Percentiles rank a stretch among this genome's conserved stretches.
These are phyloP conservation scores for Campaea margaritaria DNA, from an alignment of 2,888 invertebrate species.

Conservation along the genomic window DNA sequence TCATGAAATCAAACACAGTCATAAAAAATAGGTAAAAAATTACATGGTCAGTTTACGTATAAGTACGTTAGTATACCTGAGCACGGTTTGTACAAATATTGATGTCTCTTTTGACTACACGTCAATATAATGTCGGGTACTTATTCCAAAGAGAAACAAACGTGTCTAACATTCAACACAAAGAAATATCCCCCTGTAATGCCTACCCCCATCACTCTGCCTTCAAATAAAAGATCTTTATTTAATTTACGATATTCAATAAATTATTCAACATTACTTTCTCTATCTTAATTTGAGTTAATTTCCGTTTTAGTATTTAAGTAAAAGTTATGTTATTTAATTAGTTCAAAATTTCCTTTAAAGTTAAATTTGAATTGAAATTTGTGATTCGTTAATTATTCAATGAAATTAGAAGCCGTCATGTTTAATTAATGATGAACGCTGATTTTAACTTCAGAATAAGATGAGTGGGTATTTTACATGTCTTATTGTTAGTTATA, in stretches of 20 bases:
- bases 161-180: slow-evolving; percentile 21
- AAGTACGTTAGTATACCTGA: too few relatives aligned
- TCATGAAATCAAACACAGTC: neutral
- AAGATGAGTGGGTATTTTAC: neutral
- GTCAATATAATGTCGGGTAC: slow-evolving; percentile 25
- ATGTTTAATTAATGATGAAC: slow-evolving; percentile 9
- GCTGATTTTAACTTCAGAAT: neutral
- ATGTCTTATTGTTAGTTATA: neutral
- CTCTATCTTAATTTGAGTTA: slow-evolving; percentile 18
- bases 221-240: slow-evolving; percentile 10
- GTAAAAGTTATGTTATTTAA: slow-evolving; percentile 29
- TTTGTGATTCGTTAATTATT: slow-evolving; percentile 28
- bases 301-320: slow-evolving; percentile 16
- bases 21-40: neutral
- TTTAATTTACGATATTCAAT: slow-evolving; percentile 11
- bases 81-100: neutral
- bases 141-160: slow-evolving; percentile 14
- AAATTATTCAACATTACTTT: slow-evolving; percentile 9
- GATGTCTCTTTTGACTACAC: slow-evolving; percentile 13
- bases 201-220: slow-evolving; percentile 4
- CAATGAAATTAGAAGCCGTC: slow-evolving; percentile 11
- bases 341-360: slow-evolving; percentile 13
- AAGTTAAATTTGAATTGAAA: slow-evolving; percentile 21
- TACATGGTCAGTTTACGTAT: too few relatives aligned
- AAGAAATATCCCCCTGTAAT: slow-evolving; percentile 12